Base-by-base conservation (phyloP, 2,113 vertebrate species). In the Microcebus lehilahytsara region DNA sequence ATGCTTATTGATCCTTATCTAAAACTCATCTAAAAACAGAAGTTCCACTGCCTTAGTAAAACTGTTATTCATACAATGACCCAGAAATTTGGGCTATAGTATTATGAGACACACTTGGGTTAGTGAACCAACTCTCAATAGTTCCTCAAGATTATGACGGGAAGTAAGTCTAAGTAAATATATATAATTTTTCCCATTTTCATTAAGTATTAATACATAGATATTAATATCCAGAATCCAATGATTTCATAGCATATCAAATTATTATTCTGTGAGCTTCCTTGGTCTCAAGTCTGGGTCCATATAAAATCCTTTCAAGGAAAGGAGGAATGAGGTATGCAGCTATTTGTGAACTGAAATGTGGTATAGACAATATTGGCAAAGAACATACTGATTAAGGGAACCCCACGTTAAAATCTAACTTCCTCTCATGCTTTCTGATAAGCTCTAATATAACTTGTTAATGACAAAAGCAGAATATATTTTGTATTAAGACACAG, bases 1-100 rank as follows among this genome's bases (percentile, higher is more conserved):
- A 92, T 90, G 64, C 34, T 90, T 95, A 93, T 81, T 96, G 93
- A 96, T 97, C 71, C 46, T 96, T 97, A 97, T 77, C 71, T 96
- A 93, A 97, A 94, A 96, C 34, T 86, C 85, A 96, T 34, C 79
- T 53, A 64, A 86, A 96, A 85, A 69, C n/a, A 83, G 51, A 84
- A 71, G 22, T 96, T 92, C 19, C 17, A 74, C 6, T 69, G n/a
- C 19, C 16, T 75, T 67, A 85, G 46, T 64, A 88, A 96, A 98
- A 85, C 51, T 85, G 5, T 46, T 12, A 8, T 60, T 86, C 51
- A 93, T 40, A 78, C 2, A 32, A 53, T 96, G 60, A 81, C 49
- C n/a, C 34, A 67, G 60, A 89, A 91, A 77, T 81, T 51, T 23
- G 51, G 23, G 16, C n/a, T 80, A 75, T 71, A 27, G 20, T 3